These are phyloP conservation scores for Leucopsar rothschildi DNA, from an alignment of 2,113 vertebrate genomes.

Conservation along the genomic window DNA sequence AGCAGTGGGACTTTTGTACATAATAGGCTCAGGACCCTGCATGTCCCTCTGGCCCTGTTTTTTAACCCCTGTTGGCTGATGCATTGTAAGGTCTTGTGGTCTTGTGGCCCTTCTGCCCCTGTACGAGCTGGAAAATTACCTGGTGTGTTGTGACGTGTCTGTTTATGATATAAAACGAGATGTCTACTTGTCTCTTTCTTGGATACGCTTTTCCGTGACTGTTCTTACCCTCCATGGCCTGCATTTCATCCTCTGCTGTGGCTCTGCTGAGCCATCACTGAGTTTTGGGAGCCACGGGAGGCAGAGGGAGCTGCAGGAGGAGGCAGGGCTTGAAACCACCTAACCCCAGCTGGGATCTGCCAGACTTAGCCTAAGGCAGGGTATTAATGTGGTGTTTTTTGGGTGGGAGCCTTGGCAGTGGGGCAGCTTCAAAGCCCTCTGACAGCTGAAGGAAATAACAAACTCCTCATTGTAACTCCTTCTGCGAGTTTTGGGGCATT, in stretches of 20 bases:
- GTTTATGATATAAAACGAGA: background rate
- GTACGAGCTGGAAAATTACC: background rate
- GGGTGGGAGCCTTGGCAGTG: background rate
- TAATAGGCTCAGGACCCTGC: constrained; percentile 22
- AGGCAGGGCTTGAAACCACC: background rate
- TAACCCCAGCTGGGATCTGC: background rate
- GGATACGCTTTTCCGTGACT: background rate
- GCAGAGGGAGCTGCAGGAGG: background rate
- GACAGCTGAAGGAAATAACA: background rate
- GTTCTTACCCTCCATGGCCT: background rate
- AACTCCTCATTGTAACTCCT: background rate
- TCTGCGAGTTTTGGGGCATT: background rate
- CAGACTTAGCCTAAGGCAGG: background rate
- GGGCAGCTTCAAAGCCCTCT: background rate
- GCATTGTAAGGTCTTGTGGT: background rate
- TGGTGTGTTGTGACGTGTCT: constrained; percentile 23
- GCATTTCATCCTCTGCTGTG: rapidly evolving
- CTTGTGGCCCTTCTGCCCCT: background rate
- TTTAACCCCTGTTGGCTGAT: background rate
- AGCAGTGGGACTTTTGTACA: background rate
- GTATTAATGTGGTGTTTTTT: background rate
- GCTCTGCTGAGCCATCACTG: rapidly evolving
- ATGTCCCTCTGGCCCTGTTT: constrained; percentile 9
- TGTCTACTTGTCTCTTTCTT: background rate
- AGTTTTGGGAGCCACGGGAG: background rate